Conservation (phyloP, 2,113 vertebrate species). For the Coptodon rendalli region DNA sequence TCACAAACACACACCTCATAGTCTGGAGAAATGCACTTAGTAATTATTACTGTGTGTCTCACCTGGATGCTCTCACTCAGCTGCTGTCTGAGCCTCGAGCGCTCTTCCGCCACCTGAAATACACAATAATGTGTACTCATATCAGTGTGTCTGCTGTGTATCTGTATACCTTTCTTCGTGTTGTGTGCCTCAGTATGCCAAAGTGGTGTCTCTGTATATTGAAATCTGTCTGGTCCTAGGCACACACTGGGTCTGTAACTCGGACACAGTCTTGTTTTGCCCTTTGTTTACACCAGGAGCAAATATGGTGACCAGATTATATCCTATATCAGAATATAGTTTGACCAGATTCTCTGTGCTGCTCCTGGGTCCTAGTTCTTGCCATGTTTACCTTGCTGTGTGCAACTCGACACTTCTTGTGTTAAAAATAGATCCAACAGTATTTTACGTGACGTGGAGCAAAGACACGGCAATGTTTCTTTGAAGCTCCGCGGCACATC, state of each 20-base stretch:
- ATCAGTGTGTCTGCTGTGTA: not conserved
- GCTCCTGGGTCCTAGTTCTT: not conserved
- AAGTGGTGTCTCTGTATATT: constrained; percentile 35
- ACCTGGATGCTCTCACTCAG: constrained; percentile 31
- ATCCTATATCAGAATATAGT: not conserved
- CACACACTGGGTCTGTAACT: not conserved
- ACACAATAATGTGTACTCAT: not conserved
- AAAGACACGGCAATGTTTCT: not conserved
- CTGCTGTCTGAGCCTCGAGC: constrained; percentile 31
- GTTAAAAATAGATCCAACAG: not conserved
- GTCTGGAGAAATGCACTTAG: not conserved
- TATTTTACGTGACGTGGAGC: not conserved
- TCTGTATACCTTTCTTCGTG: not conserved
- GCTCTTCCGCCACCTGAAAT: constrained; percentile 56
- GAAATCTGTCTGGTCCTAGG: not conserved
- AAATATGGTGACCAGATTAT: not conserved
- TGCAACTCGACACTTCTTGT: not conserved
- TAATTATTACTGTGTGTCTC: not conserved
- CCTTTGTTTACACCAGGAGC: not conserved
- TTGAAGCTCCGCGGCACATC: not conserved
- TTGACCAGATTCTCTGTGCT: not conserved
- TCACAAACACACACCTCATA: not conserved
- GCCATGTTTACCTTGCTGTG: not conserved
- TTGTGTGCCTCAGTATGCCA: constrained; percentile 26
- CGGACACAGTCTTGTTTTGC: not conserved